Evolutionary conservation across 2,113 vertebrate genomes (phyloP).

Genomic region (Thymallus thymallus): DNA sequence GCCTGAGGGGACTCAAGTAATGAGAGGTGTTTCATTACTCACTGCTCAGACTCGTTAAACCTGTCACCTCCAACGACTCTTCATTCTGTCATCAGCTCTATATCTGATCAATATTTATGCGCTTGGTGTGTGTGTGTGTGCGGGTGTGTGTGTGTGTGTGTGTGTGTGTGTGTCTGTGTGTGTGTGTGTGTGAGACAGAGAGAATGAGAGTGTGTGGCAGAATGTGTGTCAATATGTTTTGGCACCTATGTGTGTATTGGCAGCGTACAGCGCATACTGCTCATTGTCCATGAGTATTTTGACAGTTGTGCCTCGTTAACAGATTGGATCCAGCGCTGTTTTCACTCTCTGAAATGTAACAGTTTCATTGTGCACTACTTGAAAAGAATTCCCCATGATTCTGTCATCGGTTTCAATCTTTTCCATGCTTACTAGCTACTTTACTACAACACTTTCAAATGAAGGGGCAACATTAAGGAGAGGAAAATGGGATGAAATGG

Average conservation of each 20-base stretch:
- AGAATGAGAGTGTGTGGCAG: conserved; percentile 23
- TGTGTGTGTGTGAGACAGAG: conserved; percentile 11
- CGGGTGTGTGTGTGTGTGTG: no score
- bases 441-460: conserved; percentile 42
- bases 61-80: conserved; percentile 50
- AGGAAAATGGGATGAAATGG: no score
- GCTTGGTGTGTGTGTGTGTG: background rate
- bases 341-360: conserved; percentile 41
- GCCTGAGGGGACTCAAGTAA: conserved; percentile 67
- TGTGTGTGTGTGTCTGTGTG: no score
- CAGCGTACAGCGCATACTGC: conserved; percentile 7
- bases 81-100: conserved; percentile 44
- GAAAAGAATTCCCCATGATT: conserved; percentile 55
- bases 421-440: conserved; percentile 43
- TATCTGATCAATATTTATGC: conserved; percentile 35
- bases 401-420: conserved; percentile 50
- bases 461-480: no score
- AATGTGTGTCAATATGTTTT: conserved; percentile 8
- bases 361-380: conserved; percentile 51
- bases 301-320: conserved; percentile 49
- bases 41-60: conserved; percentile 80
- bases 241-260: conserved; percentile 33
- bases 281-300: conserved; percentile 42
- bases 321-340: conserved; percentile 45
- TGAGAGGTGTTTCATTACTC: conserved; percentile 61